Evolutionary conservation across 2,888 invertebrate species (phyloP).

Genomic region (Drosophila prolongata): DNA sequence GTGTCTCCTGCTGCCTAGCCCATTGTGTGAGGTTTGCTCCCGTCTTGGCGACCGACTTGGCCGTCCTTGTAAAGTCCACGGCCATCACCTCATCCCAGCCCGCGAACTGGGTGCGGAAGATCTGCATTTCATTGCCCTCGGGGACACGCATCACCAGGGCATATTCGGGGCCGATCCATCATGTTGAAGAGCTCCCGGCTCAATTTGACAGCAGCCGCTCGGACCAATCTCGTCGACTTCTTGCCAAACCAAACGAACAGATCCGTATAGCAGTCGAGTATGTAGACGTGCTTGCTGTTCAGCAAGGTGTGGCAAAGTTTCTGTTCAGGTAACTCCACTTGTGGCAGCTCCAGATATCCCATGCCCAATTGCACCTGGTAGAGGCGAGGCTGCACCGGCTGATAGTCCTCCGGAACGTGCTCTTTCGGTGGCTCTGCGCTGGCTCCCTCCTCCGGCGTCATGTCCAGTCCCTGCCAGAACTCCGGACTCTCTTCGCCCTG

Average conservation of each 20-base stretch:
- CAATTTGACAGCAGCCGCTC: slow-evolving; percentile 98
- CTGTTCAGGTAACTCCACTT: slow-evolving; percentile 91
- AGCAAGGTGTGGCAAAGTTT: slow-evolving; percentile 91
- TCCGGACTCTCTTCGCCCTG: slow-evolving; percentile 93
- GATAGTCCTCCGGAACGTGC: slow-evolving; percentile 78
- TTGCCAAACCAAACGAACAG: slow-evolving; percentile 99
- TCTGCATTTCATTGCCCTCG: slow-evolving; percentile 95
- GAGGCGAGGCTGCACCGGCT: slow-evolving; percentile 87
- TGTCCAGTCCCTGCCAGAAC: slow-evolving; percentile 92
- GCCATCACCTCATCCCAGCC: slow-evolving; percentile 99
- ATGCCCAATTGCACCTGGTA: slow-evolving; percentile 98
- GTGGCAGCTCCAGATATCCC: slow-evolving; percentile 99
- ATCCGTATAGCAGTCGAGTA: slow-evolving; percentile 96
- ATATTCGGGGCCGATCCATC: slow-evolving; percentile 95
- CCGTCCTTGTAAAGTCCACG: slow-evolving; percentile 99
- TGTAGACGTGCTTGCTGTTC: slow-evolving; percentile 96
- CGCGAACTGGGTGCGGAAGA: slow-evolving; percentile 98
- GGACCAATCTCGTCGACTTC: slow-evolving; percentile 96
- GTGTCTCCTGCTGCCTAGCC: slow-evolving; percentile 95
- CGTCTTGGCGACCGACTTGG: slow-evolving; percentile 97
- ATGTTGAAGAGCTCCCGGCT: slow-evolving; percentile 98
- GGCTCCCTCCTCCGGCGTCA: slow-evolving; percentile 79
- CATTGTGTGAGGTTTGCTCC: slow-evolving; percentile 97
- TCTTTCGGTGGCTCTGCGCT: slow-evolving; percentile 84
- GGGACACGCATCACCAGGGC: slow-evolving; percentile 95